Evolutionary conservation across 2,113 vertebrate genomes (phyloP).

Genomic region (Pygathrix nemaeus): DNA sequence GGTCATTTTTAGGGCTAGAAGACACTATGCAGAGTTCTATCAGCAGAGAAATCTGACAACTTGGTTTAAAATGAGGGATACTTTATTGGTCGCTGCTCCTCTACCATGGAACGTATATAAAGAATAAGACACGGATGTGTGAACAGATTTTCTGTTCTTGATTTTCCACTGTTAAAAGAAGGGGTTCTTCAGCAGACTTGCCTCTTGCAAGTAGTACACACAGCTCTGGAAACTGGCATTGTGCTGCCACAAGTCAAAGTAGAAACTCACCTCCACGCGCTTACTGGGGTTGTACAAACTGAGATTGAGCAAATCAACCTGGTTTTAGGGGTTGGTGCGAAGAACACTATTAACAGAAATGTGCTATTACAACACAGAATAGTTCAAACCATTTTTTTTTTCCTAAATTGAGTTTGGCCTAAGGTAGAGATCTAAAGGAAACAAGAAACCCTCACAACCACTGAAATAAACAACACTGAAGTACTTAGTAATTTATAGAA

Average conservation of each 20-base stretch:
- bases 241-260: background rate
- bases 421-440: slow-evolving; percentile 49
- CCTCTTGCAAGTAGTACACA: background rate
- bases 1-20: background rate
- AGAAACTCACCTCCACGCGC: background rate
- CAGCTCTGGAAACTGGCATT: background rate
- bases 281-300: background rate
- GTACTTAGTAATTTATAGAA: slow-evolving; percentile 61
- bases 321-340: background rate
- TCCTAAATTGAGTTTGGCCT: slow-evolving; percentile 55
- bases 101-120: slow-evolving; percentile 55
- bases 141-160: slow-evolving; percentile 48
- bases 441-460: slow-evolving; percentile 58
- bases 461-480: slow-evolving; percentile 67
- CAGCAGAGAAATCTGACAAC: background rate
- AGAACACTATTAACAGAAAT: slow-evolving; percentile 16
- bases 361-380: slow-evolving; percentile 40
- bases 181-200: background rate
- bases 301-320: background rate
- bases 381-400: background rate
- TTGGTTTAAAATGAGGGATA: slow-evolving; percentile 43
- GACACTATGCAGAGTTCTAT: background rate
- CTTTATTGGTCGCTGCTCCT: slow-evolving; percentile 80
- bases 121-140: slow-evolving; percentile 79
- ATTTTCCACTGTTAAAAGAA: slow-evolving; percentile 56